Conservation (phyloP, 2,797 vertebrate species). For the Adelosebastes latens region DNA sequence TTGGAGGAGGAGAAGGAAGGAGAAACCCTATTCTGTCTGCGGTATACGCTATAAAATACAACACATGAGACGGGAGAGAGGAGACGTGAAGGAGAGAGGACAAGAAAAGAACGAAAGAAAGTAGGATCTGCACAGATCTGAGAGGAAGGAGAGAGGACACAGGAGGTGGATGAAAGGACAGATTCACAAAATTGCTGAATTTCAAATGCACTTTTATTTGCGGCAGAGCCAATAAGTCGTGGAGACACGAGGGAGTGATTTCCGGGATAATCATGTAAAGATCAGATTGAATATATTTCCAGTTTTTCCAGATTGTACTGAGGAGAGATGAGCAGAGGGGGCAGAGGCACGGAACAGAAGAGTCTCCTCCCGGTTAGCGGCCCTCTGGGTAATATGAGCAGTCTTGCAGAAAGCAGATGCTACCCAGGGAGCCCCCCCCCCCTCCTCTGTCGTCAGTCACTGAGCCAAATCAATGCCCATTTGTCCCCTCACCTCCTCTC, state of each 20-base stretch:
- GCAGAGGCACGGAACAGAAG: background rate
- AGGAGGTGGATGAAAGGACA: background rate
- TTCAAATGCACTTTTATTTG: background rate
- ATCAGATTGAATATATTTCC: background rate
- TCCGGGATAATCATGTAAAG: background rate
- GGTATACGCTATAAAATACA: background rate
- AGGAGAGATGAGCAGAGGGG: background rate
- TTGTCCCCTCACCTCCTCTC: constrained; percentile 16
- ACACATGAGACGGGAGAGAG: background rate
- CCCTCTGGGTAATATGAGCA: constrained; percentile 56
- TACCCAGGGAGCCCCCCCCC: background rate
- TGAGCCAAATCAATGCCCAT: constrained; percentile 39
- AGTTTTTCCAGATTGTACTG: background rate
- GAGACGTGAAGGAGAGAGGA: background rate
- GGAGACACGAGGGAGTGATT: background rate
- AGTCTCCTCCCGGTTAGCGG: constrained; percentile 13
- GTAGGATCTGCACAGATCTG: no score
- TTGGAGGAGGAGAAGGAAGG: background rate
- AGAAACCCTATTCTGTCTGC: background rate
- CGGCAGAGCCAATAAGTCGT: background rate
- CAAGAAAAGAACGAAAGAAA: background rate
- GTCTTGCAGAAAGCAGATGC: constrained; percentile 44
- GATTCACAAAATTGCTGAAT: background rate
- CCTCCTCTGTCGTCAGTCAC: constrained; percentile 9
- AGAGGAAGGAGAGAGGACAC: background rate